These are phyloP conservation scores for Epinephelus cyanopodus DNA, from an alignment of 2,113 vertebrate species.

Conservation along the genomic window DNA sequence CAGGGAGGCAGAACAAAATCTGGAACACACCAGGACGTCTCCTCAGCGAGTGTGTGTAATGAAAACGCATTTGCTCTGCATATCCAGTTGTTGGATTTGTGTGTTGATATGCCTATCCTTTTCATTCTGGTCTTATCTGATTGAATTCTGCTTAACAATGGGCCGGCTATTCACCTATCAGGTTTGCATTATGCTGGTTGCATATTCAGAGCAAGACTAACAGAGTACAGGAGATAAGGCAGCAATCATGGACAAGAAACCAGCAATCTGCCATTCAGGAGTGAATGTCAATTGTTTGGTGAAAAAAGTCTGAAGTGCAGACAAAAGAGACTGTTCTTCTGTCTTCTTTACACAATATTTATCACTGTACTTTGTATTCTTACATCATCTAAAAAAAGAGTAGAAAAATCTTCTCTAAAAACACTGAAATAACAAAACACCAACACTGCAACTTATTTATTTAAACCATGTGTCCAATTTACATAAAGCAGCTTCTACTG, in stretches of 20 bases:
- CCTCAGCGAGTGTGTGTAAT: conserved; percentile 1
- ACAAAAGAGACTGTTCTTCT: neutral
- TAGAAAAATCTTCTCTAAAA: neutral
- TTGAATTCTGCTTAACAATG: conserved; percentile 21
- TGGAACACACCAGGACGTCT: conserved; percentile 18
- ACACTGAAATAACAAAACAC: neutral
- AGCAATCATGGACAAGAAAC: neutral
- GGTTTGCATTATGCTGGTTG: conserved; percentile 2
- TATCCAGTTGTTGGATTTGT: conserved; percentile 18
- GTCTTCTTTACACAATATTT: neutral
- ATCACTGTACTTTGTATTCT: neutral
- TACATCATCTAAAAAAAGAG: neutral
- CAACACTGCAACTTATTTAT: neutral
- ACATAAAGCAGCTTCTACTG: neutral
- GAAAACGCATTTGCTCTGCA: conserved; percentile 21
- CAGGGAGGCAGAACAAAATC: conserved; percentile 26
- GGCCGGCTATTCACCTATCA: conserved; percentile 7
- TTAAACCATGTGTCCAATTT: neutral
- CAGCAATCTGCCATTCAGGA: neutral
- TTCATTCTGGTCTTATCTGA: conserved; percentile 14
- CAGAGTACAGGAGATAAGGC: neutral
- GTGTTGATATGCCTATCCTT: conserved; percentile 8
- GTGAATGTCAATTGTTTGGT: neutral
- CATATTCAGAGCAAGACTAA: neutral
- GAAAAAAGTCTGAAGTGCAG: neutral